phyloP scores from a whole-genome alignment of 2,888 invertebrate species.

The Lasioglossum villosulum region DNA sequence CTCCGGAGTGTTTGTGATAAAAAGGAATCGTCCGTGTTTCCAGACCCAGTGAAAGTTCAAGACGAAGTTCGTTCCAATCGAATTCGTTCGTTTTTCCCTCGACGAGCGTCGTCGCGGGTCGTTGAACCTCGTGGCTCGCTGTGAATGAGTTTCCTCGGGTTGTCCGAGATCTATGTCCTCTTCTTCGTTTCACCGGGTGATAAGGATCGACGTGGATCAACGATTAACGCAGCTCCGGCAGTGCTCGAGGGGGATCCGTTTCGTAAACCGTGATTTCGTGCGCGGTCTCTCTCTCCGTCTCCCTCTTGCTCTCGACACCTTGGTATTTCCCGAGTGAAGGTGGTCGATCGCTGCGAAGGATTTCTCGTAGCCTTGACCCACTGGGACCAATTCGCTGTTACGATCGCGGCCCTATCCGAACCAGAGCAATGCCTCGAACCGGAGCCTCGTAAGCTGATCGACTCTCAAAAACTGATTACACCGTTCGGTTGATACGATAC shows the following conservation, averaged over 20 bases:
- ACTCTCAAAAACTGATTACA: background rate
- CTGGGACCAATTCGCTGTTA: slow-evolving; percentile 50
- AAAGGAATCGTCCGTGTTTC: background rate
- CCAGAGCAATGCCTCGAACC: slow-evolving; percentile 21
- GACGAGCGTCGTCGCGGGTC: background rate
- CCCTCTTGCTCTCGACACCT: slow-evolving; percentile 14
- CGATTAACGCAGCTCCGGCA: background rate
- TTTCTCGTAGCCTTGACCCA: slow-evolving; percentile 61
- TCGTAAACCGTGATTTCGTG: slow-evolving; percentile 51
- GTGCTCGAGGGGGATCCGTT: background rate
- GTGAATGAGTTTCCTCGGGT: background rate
- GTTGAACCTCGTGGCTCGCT: slow-evolving; percentile 2
- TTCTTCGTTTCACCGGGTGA: background rate
- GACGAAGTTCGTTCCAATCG: background rate
- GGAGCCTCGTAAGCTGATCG: slow-evolving; percentile 1
- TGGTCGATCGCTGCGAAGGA: slow-evolving; percentile 60
- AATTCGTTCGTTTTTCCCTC: background rate
- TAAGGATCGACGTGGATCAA: background rate
- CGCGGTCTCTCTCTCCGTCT: background rate
- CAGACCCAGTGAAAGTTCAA: background rate
- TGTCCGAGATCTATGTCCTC: background rate
- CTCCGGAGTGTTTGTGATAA: slow-evolving; percentile 15
- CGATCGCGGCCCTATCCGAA: slow-evolving; percentile 24
- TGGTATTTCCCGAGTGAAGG: slow-evolving; percentile 40
- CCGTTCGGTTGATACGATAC: background rate